These are phyloP conservation scores for Caenorhabditis auriculariae DNA, from an alignment of 2,888 invertebrate genomes.

Conservation along the genomic window DNA sequence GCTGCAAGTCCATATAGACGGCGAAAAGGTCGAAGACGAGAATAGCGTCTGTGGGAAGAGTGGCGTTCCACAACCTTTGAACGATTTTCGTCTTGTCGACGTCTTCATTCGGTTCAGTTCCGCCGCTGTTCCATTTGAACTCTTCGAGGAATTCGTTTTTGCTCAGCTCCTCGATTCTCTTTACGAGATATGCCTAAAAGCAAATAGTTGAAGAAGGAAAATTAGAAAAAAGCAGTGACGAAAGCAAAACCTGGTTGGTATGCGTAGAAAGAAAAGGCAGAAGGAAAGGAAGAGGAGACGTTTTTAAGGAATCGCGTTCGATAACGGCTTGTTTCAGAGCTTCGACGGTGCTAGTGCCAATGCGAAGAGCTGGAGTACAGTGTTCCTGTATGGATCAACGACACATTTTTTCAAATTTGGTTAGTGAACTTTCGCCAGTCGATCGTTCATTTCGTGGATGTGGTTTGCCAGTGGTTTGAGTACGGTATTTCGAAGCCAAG, in stretches of 20 bases:
- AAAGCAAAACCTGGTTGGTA: slow-evolving; percentile 25
- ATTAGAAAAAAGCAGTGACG: background rate
- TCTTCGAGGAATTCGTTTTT: slow-evolving; percentile 30
- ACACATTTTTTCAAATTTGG: background rate
- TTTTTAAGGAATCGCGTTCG: slow-evolving; percentile 21
- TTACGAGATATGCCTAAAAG: slow-evolving; percentile 28
- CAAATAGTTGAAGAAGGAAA: background rate
- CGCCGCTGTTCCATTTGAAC: slow-evolving; percentile 45
- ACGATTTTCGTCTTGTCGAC: slow-evolving; percentile 10
- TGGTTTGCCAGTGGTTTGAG: slow-evolving; percentile 25
- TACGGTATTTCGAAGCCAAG: slow-evolving; percentile 42
- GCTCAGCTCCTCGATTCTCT: slow-evolving; percentile 28
- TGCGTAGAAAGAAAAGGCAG: slow-evolving; percentile 34
- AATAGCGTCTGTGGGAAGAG: slow-evolving; percentile 39
- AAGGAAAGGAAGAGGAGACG: slow-evolving; percentile 35
- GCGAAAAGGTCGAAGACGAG: slow-evolving; percentile 38
- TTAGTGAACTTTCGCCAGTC: slow-evolving; percentile 26
- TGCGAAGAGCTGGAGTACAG: slow-evolving; percentile 29
- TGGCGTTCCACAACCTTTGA: slow-evolving; percentile 35
- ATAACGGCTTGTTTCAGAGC: slow-evolving; percentile 32
- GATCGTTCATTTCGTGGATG: slow-evolving; percentile 33
- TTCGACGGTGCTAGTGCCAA: slow-evolving; percentile 34
- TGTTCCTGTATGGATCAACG: slow-evolving; percentile 15
- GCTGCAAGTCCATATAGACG: slow-evolving; percentile 41
- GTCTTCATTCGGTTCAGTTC: slow-evolving; percentile 32